Base-by-base conservation (phyloP, 2,888 invertebrate species). In the Crepidodera aurea region DNA sequence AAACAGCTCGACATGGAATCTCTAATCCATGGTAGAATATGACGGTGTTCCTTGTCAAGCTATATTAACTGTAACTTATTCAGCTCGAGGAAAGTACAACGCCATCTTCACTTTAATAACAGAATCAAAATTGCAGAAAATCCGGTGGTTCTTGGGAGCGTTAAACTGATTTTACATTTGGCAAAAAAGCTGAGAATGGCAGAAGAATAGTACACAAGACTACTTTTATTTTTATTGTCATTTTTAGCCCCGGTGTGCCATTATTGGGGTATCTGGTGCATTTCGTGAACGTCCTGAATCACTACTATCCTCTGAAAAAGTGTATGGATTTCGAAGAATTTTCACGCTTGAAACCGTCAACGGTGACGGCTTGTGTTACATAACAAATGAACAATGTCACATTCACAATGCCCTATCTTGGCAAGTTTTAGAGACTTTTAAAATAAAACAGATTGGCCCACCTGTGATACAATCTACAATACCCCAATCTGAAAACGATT, bases 321-420 rank as follows among this genome's bases (percentile, higher is more conserved):
- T 85, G 0, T 73, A 86, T 1, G 79, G 84, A 0, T 90, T 90
- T 75, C 82, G 82, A 0, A 81, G 88, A 37, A 86, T 86, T 0
- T 84, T 90, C 53, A 81, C 86, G 0, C 73, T 90, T 12, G 73
- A 79, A 2, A 79, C 82, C 0, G 73, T 75, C 3, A 81, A 83
- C 18, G 80, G 80, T 0, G 85, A 87, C 57, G 81, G 81, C 0
- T 85, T 87, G 57, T 90, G 87, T 75, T 85, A 85, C 66, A 89
- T 92, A 54, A 74, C 82, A 1, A 89, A 91, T 73, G 92, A 92
- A 73, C 84, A 88, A 82, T 71, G 89, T 8, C 85, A 86, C 73
- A 83, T 91, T 74, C 84, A 86, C 34, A 83, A 81, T 65, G 79
- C 79, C 10, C 69, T 79, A 1, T 27, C 51, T 29, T 54, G 22